A percentile compares a stretch with the other conserved stretches of the same genome.
These are phyloP conservation scores for Ctenochaetus hawaiiensis DNA, from an alignment of 2,797 vertebrate genomes.

Conservation along the genomic window DNA sequence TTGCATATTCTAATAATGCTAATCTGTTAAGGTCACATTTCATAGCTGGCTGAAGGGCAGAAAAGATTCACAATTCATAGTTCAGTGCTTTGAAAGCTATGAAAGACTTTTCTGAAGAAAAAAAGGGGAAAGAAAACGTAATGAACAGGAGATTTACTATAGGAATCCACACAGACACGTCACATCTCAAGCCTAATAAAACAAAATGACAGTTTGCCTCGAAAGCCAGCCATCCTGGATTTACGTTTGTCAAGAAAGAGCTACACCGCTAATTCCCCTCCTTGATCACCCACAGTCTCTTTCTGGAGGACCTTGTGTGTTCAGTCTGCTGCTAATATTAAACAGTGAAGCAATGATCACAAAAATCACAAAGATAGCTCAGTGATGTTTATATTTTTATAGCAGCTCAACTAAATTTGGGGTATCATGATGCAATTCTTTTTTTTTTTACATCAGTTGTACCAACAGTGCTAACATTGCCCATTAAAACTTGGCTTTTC, in stretches of 20 bases:
- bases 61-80: conserved; percentile 31
- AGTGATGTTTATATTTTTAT: conserved; percentile 13
- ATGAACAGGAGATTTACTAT: conserved; percentile 6
- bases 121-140: conserved; percentile 7
- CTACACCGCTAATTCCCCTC: background rate
- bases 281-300: conserved; percentile 9
- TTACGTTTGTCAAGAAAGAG: conserved; percentile 4
- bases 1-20: conserved; percentile 15
- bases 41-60: conserved; percentile 14
- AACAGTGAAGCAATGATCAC: conserved; percentile 13
- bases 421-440: background rate
- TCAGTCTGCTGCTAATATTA: conserved; percentile 13
- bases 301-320: conserved; percentile 4
- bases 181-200: conserved; percentile 15
- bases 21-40: conserved; percentile 34
- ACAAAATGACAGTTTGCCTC: conserved; percentile 14
- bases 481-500: background rate
- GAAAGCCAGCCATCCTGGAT: conserved; percentile 3
- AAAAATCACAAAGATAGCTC: conserved; percentile 14
- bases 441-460: background rate
- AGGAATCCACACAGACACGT: conserved; percentile 7
- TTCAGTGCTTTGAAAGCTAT: conserved; percentile 24
- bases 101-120: conserved; percentile 7
- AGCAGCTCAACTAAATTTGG: conserved; percentile 2
- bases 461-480: background rate